A percentile compares a stretch with the other conserved stretches of the same genome.
Evolutionary conservation across 2,888 invertebrate species (phyloP).

Genomic region (Macrosiphum euphorbiae): DNA sequence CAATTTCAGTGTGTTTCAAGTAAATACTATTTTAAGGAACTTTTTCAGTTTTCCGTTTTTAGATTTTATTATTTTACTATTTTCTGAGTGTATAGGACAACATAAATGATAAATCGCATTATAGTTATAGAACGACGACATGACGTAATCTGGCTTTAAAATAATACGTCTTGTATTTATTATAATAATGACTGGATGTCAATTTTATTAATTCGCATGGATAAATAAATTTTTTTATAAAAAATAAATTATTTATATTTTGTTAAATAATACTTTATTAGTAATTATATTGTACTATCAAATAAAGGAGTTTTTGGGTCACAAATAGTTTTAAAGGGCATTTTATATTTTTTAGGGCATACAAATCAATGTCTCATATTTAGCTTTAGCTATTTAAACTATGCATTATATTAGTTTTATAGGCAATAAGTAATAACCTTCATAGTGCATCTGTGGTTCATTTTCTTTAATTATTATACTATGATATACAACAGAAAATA

Average conservation of each 20-base stretch:
- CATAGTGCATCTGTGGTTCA: not conserved
- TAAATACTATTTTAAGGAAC: not conserved
- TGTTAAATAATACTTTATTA: too few relatives aligned
- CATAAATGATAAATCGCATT: too few relatives aligned
- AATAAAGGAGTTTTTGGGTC: too few relatives aligned
- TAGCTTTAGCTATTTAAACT: not conserved
- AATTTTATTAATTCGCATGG: not conserved
- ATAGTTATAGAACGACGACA: too few relatives aligned
- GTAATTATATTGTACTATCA: too few relatives aligned
- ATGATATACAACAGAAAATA: not conserved
- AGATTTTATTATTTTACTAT: not conserved
- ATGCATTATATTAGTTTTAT: not conserved
- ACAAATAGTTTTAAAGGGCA: too few relatives aligned
- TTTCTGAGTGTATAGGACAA: not conserved
- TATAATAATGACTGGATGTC: not conserved
- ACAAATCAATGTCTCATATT: too few relatives aligned
- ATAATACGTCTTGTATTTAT: not conserved
- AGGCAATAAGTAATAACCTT: not conserved
- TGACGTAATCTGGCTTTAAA: not conserved
- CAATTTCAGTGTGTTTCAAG: not conserved
- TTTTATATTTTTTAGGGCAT: too few relatives aligned
- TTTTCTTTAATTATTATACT: not conserved
- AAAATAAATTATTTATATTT: too few relatives aligned
- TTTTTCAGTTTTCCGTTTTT: not conserved
- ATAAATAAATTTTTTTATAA: not conserved